Percentiles rank a stretch among this genome's conserved stretches.
These are phyloP conservation scores for Thelaira solivaga DNA, from an alignment of 2,888 invertebrate genomes.

Conservation along the genomic window DNA sequence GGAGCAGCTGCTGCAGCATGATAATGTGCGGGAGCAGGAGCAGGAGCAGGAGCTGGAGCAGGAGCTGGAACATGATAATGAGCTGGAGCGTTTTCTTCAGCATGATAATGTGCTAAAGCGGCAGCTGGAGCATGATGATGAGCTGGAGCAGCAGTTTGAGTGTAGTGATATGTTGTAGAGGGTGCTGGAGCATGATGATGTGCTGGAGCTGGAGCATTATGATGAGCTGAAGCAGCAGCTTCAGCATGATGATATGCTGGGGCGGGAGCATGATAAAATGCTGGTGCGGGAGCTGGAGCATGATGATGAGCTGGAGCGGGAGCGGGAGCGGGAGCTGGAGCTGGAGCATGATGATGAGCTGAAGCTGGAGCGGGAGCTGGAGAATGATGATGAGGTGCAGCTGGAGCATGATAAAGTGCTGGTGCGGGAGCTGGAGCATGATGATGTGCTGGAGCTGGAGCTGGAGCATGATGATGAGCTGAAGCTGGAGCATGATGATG, in stretches of 20 bases:
- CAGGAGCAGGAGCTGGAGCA: not conserved
- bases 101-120: not conserved
- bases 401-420: not conserved
- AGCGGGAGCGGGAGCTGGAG: not conserved
- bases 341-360: not conserved
- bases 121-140: not conserved
- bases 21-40: not conserved
- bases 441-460: not conserved
- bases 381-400: not conserved
- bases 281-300: not conserved
- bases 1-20: constrained; percentile 1
- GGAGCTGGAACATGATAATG: not conserved
- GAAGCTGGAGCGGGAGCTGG: not conserved
- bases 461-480: not conserved
- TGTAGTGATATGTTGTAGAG: constrained; percentile 11
- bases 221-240: not conserved
- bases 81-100: not conserved
- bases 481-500: not conserved
- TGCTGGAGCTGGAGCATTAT: not conserved
- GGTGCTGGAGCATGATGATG: not conserved
- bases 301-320: not conserved
- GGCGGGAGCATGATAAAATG: not conserved
- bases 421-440: not conserved
- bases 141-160: not conserved
- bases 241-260: not conserved